phyloP scores from a whole-genome alignment of 1,140 invertebrate species.

The Drosophila serrata region DNA sequence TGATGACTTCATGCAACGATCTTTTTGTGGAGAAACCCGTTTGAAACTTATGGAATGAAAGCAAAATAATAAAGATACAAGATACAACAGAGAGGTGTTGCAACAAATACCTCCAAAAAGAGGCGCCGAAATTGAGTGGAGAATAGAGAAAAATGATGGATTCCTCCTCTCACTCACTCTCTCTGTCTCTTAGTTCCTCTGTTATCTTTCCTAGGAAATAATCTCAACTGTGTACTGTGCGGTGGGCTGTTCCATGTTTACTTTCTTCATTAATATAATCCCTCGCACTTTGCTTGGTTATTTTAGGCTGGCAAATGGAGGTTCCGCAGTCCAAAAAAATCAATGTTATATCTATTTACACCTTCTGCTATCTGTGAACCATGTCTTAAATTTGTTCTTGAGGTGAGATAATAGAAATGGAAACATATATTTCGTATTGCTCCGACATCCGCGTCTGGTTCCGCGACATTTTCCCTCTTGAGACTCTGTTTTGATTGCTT shows the following conservation, averaged over 20 bases:
- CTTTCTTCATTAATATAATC: constrained; percentile 28
- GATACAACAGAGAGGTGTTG: constrained; percentile 9
- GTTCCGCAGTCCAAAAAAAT: neutral
- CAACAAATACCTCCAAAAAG: constrained; percentile 15
- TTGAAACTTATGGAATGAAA: constrained; percentile 44
- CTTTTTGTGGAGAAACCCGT: constrained; percentile 33
- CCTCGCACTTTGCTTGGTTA: constrained; percentile 2
- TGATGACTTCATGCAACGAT: constrained; percentile 56
- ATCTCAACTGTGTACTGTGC: neutral
- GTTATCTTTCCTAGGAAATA: constrained; percentile 15
- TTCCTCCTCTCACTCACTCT: neutral
- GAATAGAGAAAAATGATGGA: constrained; percentile 14
- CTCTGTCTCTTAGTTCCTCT: neutral
- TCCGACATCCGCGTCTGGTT: constrained; percentile 13
- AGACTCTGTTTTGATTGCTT: constrained; percentile 38
- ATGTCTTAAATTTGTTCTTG: constrained; percentile 10
- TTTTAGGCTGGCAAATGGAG: constrained; percentile 2
- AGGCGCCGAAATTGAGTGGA: constrained; percentile 1
- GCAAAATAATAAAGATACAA: constrained; percentile 33
- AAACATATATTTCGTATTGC: constrained; percentile 21
- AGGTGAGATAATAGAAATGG: constrained; percentile 28
- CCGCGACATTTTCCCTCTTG: constrained; percentile 37
- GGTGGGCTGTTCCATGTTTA: constrained; percentile 24
- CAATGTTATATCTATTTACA: constrained; percentile 14
- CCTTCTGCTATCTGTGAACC: constrained; percentile 11